Base-by-base conservation (phyloP, 2,797 vertebrate species). In the Mus spretus region DNA sequence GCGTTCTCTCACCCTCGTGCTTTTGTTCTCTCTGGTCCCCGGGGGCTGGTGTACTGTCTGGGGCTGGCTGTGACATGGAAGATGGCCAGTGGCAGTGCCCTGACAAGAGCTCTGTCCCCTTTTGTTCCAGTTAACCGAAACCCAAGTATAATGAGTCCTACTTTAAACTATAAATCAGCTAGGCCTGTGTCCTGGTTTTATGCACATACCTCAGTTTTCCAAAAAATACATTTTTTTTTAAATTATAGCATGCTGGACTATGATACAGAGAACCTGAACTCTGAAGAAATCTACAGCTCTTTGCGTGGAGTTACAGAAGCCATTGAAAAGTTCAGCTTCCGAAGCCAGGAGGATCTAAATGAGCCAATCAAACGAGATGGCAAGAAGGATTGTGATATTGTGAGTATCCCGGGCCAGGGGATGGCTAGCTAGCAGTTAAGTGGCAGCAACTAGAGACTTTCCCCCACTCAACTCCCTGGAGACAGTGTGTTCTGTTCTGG, bases 221-320 rank as follows among this genome's bases (percentile, higher is more conserved):
- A 98, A 92, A 77, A 97, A 44, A 97, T 97, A 89, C 89, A 95
- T 78, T 98, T 40, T 97, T 63, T 67, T 98, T 98, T 65, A 31
- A 55, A 75, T 98, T 98, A 97, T 95, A 99, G 99, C 99, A 99
- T 99, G 99, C 99, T 99, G 99, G 99, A 99, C 98, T 99, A 99
- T 83, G 99, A 99, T 98, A 99, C 99, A 1, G 99, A 99, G 98
- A 99, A 99, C 98, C 99, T 99, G 99, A 99, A 99, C 98, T 99
- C 99, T 4, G 99, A 99, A 90, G 99, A 99, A 98, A 99, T 99
- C 98, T 99, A 99, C 98, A 99, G 99, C 98, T 99, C 99, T n/a
- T 98, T 99, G 97, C 99, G 99, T 65, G 99, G 99, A 5, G 99
- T 99, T 97, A 99, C 99, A 12, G 99, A 99, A 98, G 99, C 99